Evolutionary conservation across 2,888 invertebrate species (phyloP).

Genomic region (Phlogophora meticulosa): DNA sequence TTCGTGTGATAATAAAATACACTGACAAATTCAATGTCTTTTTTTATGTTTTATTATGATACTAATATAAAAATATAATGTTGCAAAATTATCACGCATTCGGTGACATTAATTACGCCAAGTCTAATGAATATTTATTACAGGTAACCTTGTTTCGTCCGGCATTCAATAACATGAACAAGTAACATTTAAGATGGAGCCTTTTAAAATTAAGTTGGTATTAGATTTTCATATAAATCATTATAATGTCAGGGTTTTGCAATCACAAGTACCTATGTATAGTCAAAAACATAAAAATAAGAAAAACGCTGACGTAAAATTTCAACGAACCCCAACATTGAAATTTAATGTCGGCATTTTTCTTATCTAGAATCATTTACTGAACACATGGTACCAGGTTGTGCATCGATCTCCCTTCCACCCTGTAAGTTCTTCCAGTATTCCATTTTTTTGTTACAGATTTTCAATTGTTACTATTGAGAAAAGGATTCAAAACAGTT

Average conservation of each 20-base stretch:
- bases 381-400: too few relatives aligned
- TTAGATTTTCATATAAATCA: conserved; percentile 17
- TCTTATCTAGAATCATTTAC: too few relatives aligned
- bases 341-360: too few relatives aligned
- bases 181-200: conserved; percentile 46
- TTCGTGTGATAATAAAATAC: conserved; percentile 24
- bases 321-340: too few relatives aligned
- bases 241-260: conserved; percentile 24
- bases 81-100: conserved; percentile 30
- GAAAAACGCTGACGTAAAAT: too few relatives aligned
- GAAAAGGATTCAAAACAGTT: too few relatives aligned
- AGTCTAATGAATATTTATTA: conserved; percentile 52
- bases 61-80: conserved; percentile 19
- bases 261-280: background rate
- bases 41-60: conserved; percentile 11
- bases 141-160: conserved; percentile 41
- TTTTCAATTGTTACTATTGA: too few relatives aligned
- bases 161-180: conserved; percentile 41
- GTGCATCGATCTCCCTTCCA: too few relatives aligned
- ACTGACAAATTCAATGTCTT: conserved; percentile 27
- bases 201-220: conserved; percentile 11
- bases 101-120: conserved; percentile 43
- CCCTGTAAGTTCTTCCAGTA: too few relatives aligned
- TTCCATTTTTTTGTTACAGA: too few relatives aligned
- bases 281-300: too few relatives aligned